A percentile compares a stretch with the other conserved stretches of the same genome.
Conservation (phyloP, 1,140 invertebrate species). For the Temnothorax nylanderi region DNA sequence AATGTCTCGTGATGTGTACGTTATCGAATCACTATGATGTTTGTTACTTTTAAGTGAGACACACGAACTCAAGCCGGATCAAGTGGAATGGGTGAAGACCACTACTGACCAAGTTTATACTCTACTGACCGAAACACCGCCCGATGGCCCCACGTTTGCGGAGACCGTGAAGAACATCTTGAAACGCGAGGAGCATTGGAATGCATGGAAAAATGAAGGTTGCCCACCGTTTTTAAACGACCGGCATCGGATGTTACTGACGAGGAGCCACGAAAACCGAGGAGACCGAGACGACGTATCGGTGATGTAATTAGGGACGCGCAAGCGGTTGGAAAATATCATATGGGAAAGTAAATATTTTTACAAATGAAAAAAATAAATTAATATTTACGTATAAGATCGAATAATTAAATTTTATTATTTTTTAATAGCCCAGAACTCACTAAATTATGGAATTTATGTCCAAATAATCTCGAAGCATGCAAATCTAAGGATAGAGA, state of each 20-base stretch:
- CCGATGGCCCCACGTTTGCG: slow-evolving; percentile 94
- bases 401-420: slow-evolving; percentile 30
- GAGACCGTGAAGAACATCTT: slow-evolving; percentile 93
- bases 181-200: slow-evolving; percentile 97
- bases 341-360: slow-evolving; percentile 91
- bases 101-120: slow-evolving; percentile 91
- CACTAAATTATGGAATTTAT: slow-evolving; percentile 97
- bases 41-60: slow-evolving; percentile 89
- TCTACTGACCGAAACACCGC: slow-evolving; percentile 95
- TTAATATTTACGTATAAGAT: neutral
- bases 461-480: slow-evolving; percentile 96
- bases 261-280: slow-evolving; percentile 85
- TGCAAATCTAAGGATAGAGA: slow-evolving; percentile 95
- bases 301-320: slow-evolving; percentile 93
- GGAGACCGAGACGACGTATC: slow-evolving; percentile 86
- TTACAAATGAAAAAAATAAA: slow-evolving; percentile 11
- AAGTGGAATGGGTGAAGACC: slow-evolving; percentile 94
- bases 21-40: slow-evolving; percentile 64
- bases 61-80: slow-evolving; percentile 94
- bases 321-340: slow-evolving; percentile 89
- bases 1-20: slow-evolving; percentile 20
- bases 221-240: slow-evolving; percentile 93
- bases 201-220: slow-evolving; percentile 99
- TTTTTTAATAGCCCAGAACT: slow-evolving; percentile 91
- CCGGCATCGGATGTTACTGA: slow-evolving; percentile 80